Base-by-base conservation (phyloP, 2,113 vertebrate species). In the Lepisosteus oculatus region DNA sequence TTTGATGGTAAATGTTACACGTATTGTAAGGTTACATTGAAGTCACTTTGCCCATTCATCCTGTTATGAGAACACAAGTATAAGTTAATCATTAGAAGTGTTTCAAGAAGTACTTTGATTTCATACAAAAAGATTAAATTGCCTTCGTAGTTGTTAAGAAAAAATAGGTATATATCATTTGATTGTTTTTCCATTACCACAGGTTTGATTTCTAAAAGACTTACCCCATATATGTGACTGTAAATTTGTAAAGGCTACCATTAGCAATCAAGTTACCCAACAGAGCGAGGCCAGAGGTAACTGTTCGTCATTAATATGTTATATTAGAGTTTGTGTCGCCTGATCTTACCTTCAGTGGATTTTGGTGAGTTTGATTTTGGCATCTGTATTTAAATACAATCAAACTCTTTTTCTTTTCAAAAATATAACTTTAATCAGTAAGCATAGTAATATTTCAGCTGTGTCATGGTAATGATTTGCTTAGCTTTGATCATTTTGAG, bases 401-500 rank as follows among this genome's bases (percentile, higher is more conserved):
- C 5, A 13, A 13, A 6, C 14, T 59, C 5, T 59, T 15, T 13
- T n/a, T 5, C 12, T 13, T 13, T 59, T 15, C 3, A 14, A 59
- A n/a, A 59, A 13, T 59, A 59, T 59, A 15, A 59, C 57, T 59
- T 59, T 59, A 59, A 59, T 59, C 57, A 59, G 57, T 59, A 59
- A n/a, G 56, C 56, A 59, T 59, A 14, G 12, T 59, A 15, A n/a
- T 59, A 15, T 78, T 80, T 72, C 80, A 81, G 75, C 73, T 75
- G 71, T 78, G 66, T 77, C 55, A 57, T 59, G 55, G 29, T 68
- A 43, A 29, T 69, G 67, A 57, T 59, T 59, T 74, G 63, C 55
- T 72, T 76, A 75, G 83, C 86, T 88, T 87, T 89, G 86, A 88
- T 90, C 83, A 80, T 57, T 59, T 67, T 29, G 51, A 55, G 57